Base-by-base conservation (phyloP, 2,113 vertebrate genomes). In the Tetrao urogallus region DNA sequence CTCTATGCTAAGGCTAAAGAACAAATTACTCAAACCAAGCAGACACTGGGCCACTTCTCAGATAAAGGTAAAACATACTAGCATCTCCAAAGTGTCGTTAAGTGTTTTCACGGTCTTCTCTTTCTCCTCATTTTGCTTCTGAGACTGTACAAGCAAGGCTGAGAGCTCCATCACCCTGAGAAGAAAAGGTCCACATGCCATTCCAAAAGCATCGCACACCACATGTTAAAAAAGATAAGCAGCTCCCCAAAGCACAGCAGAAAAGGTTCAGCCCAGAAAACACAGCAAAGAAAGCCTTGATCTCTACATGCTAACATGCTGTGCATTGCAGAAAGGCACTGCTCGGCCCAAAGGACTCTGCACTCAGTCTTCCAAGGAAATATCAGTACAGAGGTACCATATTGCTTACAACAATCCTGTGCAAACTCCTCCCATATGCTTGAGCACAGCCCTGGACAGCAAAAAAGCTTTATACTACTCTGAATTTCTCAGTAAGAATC, bases 91-190 rank as follows among this genome's bases (percentile, higher is more conserved):
- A 1, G 97, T 97, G 88, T 97, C 90, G 64, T 88, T 95, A 60
- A 98, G 96, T 30, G 90, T 83, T 88, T 94, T 97, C 73, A 98
- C 45, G 57, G 94, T 97, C 93, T 92, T 95, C 92, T 98, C 98
- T 88, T 97, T 96, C 86, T 99, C 98, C 95, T 98, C 97, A 36
- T 96, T 97, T 93, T 98, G 96, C 86, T 94, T 93, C 82, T 98
- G 97, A 93, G 97, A 97, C 42, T 96, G 93, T 81, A 95, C 97
- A 84, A 99, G 97, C 8, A 97, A 96, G 85, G 66, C 67, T 72
- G 97, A 97, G 48, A 99, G 97, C 91, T 98, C 98, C 1, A 92
- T 80, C 30, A 98, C 97, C 95, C 99, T 99, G 86, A 75, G 86
- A 93, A 95, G 84, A 97, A 48, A 92, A 86, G 86, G 86, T 88